phyloP scores from a whole-genome alignment of 2,888 invertebrate genomes.

The Drosophila koepferae region DNA sequence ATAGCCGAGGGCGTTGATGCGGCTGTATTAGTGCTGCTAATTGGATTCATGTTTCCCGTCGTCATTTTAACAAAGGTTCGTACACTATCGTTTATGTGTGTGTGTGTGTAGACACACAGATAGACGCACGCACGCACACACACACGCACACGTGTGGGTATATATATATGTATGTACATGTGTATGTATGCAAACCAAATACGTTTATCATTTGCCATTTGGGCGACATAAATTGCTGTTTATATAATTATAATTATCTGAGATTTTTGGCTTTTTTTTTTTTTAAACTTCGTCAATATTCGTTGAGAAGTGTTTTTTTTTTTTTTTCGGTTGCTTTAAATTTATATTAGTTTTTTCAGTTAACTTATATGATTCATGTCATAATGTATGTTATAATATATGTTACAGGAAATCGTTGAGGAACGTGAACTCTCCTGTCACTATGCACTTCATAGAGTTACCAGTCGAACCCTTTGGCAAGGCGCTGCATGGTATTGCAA shows the following conservation, averaged over 20 bases:
- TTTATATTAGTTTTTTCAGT: no score
- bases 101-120: no score
- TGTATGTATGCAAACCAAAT: not conserved
- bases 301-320: not conserved
- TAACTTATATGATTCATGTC: no score
- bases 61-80: conserved; percentile 89
- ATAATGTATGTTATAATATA: no score
- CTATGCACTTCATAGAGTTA: conserved; percentile 27
- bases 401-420: conserved; percentile 50
- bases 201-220: not conserved
- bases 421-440: conserved; percentile 40
- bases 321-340: no score
- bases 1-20: conserved; percentile 88
- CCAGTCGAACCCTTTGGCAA: conserved; percentile 22
- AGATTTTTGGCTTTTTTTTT: not conserved
- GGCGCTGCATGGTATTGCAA: conserved; percentile 50
- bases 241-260: not conserved
- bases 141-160: not conserved
- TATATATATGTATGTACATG: not conserved
- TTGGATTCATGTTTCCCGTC: conserved; percentile 92
- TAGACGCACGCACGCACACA: not conserved
- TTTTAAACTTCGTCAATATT: not conserved
- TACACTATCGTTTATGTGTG: not conserved
- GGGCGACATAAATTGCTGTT: not conserved
- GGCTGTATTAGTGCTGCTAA: conserved; percentile 90